Percentiles rank a stretch among this genome's conserved stretches.
phyloP scores from a whole-genome alignment of 2,113 vertebrate genomes.

The Cheilinus undulatus region DNA sequence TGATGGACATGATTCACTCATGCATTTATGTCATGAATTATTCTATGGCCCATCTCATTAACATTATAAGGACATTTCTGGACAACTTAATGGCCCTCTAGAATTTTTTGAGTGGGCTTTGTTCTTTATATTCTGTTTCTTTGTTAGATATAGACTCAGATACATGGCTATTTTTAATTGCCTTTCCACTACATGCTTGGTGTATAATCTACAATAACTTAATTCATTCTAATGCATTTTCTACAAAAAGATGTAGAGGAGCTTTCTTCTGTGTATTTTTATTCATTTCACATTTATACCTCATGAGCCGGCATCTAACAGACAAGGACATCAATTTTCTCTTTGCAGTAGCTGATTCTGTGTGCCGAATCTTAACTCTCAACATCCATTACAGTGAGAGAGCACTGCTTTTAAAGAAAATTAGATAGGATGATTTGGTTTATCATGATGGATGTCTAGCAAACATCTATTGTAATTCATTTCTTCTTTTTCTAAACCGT shows the following conservation, averaged over 20 bases:
- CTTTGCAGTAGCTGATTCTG: constrained; percentile 33
- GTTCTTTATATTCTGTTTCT: not conserved
- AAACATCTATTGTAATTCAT: constrained; percentile 58
- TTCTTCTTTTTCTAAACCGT: constrained; percentile 31
- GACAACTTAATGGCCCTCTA: not conserved
- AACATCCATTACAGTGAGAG: constrained; percentile 63
- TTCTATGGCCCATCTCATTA: not conserved
- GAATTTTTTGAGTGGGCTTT: no score
- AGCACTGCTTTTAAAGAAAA: constrained; percentile 61
- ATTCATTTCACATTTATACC: constrained; percentile 48
- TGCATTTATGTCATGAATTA: not conserved
- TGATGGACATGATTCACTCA: not conserved
- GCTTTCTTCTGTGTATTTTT: constrained; percentile 37
- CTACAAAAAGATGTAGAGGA: constrained; percentile 1
- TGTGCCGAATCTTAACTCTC: constrained; percentile 41
- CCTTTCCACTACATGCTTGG: not conserved
- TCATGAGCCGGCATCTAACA: constrained; percentile 14
- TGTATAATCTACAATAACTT: constrained; percentile 22
- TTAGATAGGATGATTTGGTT: constrained; percentile 71
- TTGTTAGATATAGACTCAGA: not conserved
- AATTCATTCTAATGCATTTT: constrained; percentile 33
- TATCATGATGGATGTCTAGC: constrained; percentile 61
- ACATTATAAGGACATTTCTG: not conserved
- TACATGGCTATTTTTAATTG: not conserved
- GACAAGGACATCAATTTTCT: constrained; percentile 64